Evolutionary conservation across 2,113 vertebrate genomes (phyloP), one percentile per base, ranked within the genome.

Genomic region (Melospiza melodia): DNA sequence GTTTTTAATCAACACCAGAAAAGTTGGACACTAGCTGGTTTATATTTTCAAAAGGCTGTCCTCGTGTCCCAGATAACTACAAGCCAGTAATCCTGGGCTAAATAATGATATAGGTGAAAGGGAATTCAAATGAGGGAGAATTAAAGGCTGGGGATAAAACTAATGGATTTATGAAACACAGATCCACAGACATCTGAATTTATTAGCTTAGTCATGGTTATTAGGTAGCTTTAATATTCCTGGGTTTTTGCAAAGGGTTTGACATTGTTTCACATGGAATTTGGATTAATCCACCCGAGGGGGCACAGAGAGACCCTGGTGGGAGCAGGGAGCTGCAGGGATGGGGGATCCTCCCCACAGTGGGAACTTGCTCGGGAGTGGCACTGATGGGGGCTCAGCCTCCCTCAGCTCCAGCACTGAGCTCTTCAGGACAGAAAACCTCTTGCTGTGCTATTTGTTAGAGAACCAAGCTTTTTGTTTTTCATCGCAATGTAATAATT

Each of bases 131-230:
- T 1, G 17, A 37, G 52, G 54, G 44, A 31, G 88, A 68, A 93
- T 94, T 87, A 94, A 95, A 79, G 2, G 62, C 75, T 57, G 17
- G 44, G 74, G 66, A 87, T 91, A 72, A 94, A 96, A 82, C 66
- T 43, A 68, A 73, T 66, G 79, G 88, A 24, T 92, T 93, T 93
- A 57, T 61, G 92, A 90, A 87, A 79, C 31, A 37, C 1, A 17
- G 48, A 65, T 37, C 71, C 92, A 73, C 4, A 67, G 46, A 58
- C 25, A 2, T 27, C 84, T 73, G 92, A 72, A 91, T 82, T 91
- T 54, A 82, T 93, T 57, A 76, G 78, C 82, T 93, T 87, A 87
- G 90, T 94, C 92, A 76, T 73, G 92, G 90, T 59, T 82, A 65
- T 93, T 87, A 87, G 74, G 84, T 37, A 72, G 74, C 62, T 78